Percentiles rank a stretch among this genome's conserved stretches.
phyloP scores from a whole-genome alignment of 2,888 invertebrate genomes.

The Mactromeris polynyma region DNA sequence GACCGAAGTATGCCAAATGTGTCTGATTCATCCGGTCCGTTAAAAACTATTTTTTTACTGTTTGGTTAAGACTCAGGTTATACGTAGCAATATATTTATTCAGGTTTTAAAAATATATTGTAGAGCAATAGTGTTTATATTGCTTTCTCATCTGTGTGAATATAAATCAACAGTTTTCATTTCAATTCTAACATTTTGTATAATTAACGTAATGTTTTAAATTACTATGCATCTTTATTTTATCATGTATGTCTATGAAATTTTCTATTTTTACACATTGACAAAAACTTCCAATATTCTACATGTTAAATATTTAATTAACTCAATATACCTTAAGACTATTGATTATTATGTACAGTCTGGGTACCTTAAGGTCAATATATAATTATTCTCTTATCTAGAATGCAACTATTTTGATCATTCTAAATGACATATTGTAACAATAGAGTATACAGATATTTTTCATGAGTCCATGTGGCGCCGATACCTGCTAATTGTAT shows the following conservation, averaged over 20 bases:
- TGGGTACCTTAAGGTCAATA: neutral
- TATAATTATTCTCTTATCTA: neutral
- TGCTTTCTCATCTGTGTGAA: too few relatives aligned
- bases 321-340: neutral
- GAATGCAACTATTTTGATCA: neutral
- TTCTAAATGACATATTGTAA: neutral
- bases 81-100: too few relatives aligned
- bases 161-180: too few relatives aligned
- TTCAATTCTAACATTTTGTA: too few relatives aligned
- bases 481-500: neutral
- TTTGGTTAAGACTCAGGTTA: too few relatives aligned
- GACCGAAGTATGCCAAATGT: too few relatives aligned
- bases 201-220: too few relatives aligned
- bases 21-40: too few relatives aligned
- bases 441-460: neutral
- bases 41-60: too few relatives aligned
- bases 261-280: neutral
- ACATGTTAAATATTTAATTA: conserved; percentile 9
- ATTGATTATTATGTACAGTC: neutral
- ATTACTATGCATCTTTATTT: too few relatives aligned
- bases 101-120: too few relatives aligned
- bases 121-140: too few relatives aligned
- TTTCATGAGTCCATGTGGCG: neutral
- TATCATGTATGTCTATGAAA: neutral
- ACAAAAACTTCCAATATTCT: neutral